Conservation (phyloP, 2,797 vertebrate genomes). For the Enteromius paludinosus region DNA sequence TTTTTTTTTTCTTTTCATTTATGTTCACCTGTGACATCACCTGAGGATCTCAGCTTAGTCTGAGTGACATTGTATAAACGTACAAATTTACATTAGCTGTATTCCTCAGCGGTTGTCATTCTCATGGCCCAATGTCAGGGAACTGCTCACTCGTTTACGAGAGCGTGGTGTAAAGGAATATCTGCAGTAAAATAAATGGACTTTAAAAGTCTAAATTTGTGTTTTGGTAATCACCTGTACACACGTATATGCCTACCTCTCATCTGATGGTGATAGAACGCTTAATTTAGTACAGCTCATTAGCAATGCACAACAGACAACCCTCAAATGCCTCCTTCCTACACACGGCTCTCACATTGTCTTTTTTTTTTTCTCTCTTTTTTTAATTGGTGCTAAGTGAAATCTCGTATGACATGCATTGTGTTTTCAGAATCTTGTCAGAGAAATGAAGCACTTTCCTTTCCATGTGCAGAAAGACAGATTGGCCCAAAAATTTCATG, state of each 20-base stretch:
- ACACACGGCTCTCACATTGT: conserved; percentile 29
- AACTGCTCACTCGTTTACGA: not conserved
- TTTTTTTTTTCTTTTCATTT: not conserved
- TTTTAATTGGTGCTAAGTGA: conserved; percentile 45
- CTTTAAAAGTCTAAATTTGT: conserved; percentile 5
- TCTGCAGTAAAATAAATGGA: not conserved
- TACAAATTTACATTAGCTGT: conserved; percentile 17
- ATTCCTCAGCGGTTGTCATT: conserved; percentile 9
- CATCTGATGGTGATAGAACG: not conserved
- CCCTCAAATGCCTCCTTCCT: conserved; percentile 20
- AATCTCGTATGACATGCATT: conserved; percentile 31
- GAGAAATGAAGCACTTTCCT: not conserved
- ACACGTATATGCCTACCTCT: not conserved
- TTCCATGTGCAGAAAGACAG: conserved; percentile 31
- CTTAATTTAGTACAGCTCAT: conserved; percentile 23
- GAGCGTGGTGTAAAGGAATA: conserved; percentile 15
- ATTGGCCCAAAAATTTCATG: conserved; percentile 11
- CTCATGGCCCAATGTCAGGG: conserved; percentile 11
- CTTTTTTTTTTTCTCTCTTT: not conserved
- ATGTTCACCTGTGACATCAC: conserved; percentile 38
- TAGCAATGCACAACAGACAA: conserved; percentile 18
- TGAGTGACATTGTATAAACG: conserved; percentile 36
- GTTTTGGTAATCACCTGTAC: not conserved
- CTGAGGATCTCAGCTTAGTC: conserved; percentile 24
- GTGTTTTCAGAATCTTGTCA: conserved; percentile 20